Evolutionary conservation across 1,140 invertebrate species (phyloP).

Genomic region (Anoplophora glabripennis): DNA sequence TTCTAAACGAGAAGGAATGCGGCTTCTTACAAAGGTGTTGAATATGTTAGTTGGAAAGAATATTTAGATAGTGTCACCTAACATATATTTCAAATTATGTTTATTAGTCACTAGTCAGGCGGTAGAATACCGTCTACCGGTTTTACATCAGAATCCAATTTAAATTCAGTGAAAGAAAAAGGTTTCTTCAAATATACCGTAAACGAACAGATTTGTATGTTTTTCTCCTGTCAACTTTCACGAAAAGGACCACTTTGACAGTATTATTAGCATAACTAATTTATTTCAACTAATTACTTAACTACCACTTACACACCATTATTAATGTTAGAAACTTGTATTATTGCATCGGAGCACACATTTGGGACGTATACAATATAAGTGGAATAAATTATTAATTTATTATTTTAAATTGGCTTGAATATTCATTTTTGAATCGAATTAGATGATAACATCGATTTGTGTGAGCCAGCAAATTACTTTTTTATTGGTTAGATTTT

Average conservation of each 20-base stretch:
- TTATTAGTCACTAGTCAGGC: slow-evolving; percentile 18
- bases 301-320: no score
- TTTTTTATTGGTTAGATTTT: no score
- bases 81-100: slow-evolving; percentile 36
- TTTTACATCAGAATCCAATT: slow-evolving; percentile 16
- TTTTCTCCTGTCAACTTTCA: background rate
- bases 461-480: no score
- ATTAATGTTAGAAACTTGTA: no score
- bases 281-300: no score
- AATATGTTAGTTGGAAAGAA: slow-evolving; percentile 35
- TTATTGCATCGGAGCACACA: no score
- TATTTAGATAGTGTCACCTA: slow-evolving; percentile 40
- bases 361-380: no score
- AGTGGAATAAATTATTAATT: no score
- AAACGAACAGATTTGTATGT: no score
- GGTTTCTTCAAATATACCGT: slow-evolving; percentile 1
- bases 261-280: background rate
- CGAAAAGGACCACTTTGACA: background rate
- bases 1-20: slow-evolving; percentile 30
- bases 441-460: no score
- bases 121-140: slow-evolving; percentile 10
- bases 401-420: no score
- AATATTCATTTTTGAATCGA: no score
- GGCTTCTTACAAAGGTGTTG: slow-evolving; percentile 39
- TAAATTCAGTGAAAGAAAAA: slow-evolving; percentile 10